These are phyloP conservation scores for Notamacropus eugenii DNA, from an alignment of 2,797 vertebrate genomes.

Conservation along the genomic window DNA sequence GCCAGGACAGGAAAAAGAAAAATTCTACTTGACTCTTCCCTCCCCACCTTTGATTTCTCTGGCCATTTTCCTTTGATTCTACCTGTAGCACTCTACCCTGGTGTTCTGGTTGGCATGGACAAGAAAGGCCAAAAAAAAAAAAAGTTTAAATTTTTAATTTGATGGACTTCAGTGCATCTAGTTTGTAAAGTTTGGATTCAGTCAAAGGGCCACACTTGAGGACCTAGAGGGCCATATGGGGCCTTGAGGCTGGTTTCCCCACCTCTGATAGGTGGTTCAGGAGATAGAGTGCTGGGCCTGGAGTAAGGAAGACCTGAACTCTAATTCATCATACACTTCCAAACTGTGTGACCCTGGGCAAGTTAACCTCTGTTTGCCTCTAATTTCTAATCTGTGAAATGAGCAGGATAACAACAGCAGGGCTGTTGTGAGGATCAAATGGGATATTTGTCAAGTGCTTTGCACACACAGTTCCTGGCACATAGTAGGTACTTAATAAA, in stretches of 20 bases:
- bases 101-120: background rate
- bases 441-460: background rate
- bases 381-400: background rate
- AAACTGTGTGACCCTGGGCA: no score
- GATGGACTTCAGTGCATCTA: no score
- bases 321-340: background rate
- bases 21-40: background rate
- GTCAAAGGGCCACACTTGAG: no score
- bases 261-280: no score
- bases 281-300: background rate
- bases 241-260: no score
- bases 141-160: background rate
- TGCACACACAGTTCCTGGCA: background rate
- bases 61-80: background rate
- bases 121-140: background rate
- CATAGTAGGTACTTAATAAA: background rate
- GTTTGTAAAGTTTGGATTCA: no score
- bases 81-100: background rate
- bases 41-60: background rate
- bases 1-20: background rate
- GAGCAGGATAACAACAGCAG: background rate
- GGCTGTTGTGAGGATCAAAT: background rate
- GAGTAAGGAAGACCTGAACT: background rate
- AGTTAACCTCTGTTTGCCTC: no score
- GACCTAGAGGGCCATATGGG: no score